A percentile compares a stretch with the other conserved stretches of the same genome.
Conservation (phyloP, 2,113 vertebrate genomes). For the Agelaius phoeniceus region DNA sequence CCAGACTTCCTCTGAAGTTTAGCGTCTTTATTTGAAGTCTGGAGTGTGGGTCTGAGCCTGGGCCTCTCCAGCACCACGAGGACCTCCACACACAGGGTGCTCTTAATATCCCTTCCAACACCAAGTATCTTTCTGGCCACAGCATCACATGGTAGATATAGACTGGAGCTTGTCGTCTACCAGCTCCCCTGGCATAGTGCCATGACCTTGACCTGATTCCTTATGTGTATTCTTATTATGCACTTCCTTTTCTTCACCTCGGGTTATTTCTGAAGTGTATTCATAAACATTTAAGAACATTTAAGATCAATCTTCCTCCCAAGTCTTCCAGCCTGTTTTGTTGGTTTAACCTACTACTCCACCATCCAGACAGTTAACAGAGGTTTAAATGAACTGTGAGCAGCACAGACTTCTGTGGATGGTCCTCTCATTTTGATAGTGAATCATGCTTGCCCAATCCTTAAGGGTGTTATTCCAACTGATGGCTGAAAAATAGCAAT, state of each 20-base stretch:
- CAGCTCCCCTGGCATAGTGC: neutral
- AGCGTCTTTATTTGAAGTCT: neutral
- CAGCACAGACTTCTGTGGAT: neutral
- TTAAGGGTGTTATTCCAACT: neutral
- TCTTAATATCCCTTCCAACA: neutral
- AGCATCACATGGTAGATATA: neutral
- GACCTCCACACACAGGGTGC: neutral
- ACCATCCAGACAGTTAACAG: neutral
- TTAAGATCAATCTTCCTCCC: neutral
- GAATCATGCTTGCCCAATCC: neutral
- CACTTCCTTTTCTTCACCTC: neutral
- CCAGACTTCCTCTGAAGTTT: neutral
- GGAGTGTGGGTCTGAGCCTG: neutral
- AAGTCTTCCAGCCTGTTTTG: neutral
- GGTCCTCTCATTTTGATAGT: neutral
- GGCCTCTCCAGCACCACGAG: neutral
- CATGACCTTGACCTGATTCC: neutral
- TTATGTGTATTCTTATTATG: neutral
- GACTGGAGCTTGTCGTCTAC: neutral
- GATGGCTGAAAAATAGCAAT: slow-evolving; percentile 12
- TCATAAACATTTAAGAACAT: neutral
- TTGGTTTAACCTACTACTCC: neutral
- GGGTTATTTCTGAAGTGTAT: neutral
- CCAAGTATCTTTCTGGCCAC: neutral
- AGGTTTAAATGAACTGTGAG: neutral